Evolutionary conservation across 2,888 invertebrate species (phyloP), one percentile per base, ranked within the genome.

Genomic region (Acanthoscelides obtectus): DNA sequence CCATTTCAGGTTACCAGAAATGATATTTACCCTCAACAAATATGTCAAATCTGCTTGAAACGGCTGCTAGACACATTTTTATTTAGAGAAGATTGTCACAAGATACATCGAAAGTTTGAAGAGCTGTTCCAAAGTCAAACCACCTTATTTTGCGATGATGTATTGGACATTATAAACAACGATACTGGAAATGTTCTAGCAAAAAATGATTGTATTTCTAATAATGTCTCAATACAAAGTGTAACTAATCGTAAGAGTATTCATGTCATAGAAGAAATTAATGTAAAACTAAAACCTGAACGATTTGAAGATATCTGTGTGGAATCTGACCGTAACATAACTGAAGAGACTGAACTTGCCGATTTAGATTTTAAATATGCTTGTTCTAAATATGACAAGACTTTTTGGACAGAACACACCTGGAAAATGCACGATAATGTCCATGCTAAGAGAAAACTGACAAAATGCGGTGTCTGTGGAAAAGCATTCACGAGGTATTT

Each of bases 71-170:
- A 77, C 64, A 77, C 77, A 19, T 80, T 80, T 73, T 74, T 78
- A 22, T 83, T 81, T 70, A 73, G 77, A 70, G 75, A 81, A 74
- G 76, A 80, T 64, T 83, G 81, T 69, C 75, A 76, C 69, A 74
- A 78, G 22, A 76, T 78, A 6, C 74, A 80, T 64, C 73, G 75
- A 67, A 77, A 76, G 65, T 74, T 81, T n/a, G 72, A 75, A 72
- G 68, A 76, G 67, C 22, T 77, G 64, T 72, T 73, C 69, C 72
- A 73, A 67, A 63, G 25, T 64, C 22, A 27, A 21, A 25, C n/a
- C n/a, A 12, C 45, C 64, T 22, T 8, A n/a, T 20, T 64, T 5
- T n/a, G 20, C 22, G 69, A 69, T 22, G 20, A 64, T 20, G 22
- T 64, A 22, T 17, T 6, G 5, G 0, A 69, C 25, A 45, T 22